Conservation (phyloP, 2,797 vertebrate genomes). For the Lates japonicus region DNA sequence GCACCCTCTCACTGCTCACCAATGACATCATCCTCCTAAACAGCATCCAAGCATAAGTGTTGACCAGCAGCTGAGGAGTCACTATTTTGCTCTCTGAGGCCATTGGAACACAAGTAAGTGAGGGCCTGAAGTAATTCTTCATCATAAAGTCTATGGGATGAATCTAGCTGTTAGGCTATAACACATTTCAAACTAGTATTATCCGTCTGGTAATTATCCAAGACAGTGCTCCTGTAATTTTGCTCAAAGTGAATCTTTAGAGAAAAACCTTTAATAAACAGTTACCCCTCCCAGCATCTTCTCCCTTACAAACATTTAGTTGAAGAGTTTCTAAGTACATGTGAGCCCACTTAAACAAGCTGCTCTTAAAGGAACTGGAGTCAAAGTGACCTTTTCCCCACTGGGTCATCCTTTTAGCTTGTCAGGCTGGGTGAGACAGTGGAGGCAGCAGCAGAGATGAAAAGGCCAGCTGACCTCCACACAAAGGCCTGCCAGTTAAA, state of each 20-base stretch:
- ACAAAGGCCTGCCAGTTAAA: slow-evolving; percentile 73
- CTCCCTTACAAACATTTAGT: slow-evolving; percentile 33
- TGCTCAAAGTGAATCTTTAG: background rate
- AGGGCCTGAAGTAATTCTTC: slow-evolving; percentile 1
- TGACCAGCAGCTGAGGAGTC: slow-evolving; percentile 59
- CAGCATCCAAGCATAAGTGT: slow-evolving; percentile 71
- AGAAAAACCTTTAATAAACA: slow-evolving; percentile 11
- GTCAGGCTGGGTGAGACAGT: slow-evolving; percentile 56
- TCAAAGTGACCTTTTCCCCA: slow-evolving; percentile 72
- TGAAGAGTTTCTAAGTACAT: background rate
- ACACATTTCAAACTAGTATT: slow-evolving; percentile 1
- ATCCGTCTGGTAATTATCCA: background rate
- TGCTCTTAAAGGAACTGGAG: slow-evolving; percentile 45
- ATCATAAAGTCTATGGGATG: background rate
- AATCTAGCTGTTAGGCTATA: background rate
- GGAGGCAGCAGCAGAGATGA: slow-evolving; percentile 73
- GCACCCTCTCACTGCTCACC: slow-evolving; percentile 58
- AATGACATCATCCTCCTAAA: slow-evolving; percentile 83
- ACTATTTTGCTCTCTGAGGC: slow-evolving; percentile 25
- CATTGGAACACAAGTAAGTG: slow-evolving; percentile 27
- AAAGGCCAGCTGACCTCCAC: slow-evolving; percentile 79
- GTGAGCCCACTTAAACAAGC: slow-evolving; percentile 28
- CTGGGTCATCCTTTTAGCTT: slow-evolving; percentile 73
- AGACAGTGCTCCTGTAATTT: background rate
- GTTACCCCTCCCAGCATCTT: slow-evolving; percentile 8